Evolutionary conservation across 2,888 invertebrate genomes (phyloP).

Genomic region (Rotaria macrura): DNA sequence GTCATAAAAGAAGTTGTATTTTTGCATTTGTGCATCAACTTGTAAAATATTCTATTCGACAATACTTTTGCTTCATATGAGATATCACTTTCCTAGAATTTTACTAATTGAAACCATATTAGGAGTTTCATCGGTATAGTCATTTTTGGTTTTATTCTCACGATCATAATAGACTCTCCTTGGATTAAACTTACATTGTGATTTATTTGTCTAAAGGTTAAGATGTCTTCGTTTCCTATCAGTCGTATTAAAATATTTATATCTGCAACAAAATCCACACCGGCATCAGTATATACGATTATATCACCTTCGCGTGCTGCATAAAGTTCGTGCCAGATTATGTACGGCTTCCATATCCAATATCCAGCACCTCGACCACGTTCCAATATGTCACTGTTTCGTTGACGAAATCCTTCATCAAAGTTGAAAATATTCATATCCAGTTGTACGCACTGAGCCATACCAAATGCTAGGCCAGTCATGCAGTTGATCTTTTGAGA

Average conservation of each 20-base stretch:
- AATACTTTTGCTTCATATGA: too few species aligned
- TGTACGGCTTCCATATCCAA: neutral
- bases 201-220: neutral
- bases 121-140: too few species aligned
- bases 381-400: neutral
- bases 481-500: neutral
- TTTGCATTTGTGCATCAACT: too few species aligned
- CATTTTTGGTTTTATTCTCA: neutral
- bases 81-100: too few species aligned
- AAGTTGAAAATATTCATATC: neutral
- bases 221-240: neutral
- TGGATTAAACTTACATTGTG: neutral
- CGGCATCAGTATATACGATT: neutral
- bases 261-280: neutral
- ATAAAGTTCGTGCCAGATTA: neutral
- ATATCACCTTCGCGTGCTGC: neutral
- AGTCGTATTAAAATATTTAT: neutral
- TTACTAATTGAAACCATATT: too few species aligned
- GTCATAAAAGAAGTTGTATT: too few species aligned
- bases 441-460: neutral
- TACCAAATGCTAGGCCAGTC: neutral
- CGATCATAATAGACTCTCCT: neutral
- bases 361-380: neutral
- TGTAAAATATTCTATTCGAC: too few species aligned
- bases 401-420: neutral